phyloP scores from a whole-genome alignment of 2,888 invertebrate genomes.

The Steinernema scapterisci region DNA sequence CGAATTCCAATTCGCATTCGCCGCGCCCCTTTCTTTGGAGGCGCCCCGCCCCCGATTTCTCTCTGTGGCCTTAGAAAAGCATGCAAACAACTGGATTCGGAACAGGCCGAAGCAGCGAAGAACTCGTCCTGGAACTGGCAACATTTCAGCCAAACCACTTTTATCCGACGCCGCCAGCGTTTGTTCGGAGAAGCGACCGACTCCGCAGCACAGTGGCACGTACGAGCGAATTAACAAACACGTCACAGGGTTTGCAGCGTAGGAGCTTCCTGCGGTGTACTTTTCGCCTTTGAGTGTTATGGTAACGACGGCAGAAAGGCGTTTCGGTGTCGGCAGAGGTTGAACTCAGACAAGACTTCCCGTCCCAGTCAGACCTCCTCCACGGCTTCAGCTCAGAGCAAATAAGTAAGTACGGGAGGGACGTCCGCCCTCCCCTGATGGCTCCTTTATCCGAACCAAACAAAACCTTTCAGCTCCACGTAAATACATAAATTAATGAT shows the following conservation, averaged over 20 bases:
- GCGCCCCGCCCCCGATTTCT: slow-evolving; percentile 16
- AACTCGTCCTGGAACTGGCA: slow-evolving; percentile 30
- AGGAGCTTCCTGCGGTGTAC: neutral
- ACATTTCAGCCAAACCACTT: neutral
- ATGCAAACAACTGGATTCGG: slow-evolving; percentile 29
- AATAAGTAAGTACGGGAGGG: neutral
- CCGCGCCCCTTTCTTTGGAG: slow-evolving; percentile 30
- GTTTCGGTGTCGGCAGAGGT: neutral
- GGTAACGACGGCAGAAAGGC: neutral
- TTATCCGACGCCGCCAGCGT: neutral
- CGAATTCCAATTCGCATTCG: slow-evolving; percentile 15
- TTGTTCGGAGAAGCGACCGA: neutral
- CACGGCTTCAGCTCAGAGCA: neutral
- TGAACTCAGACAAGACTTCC: neutral
- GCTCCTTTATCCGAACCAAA: neutral
- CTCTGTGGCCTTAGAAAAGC: slow-evolving; percentile 22
- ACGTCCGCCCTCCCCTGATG: neutral
- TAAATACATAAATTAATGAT: neutral
- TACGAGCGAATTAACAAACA: neutral
- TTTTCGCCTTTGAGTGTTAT: neutral
- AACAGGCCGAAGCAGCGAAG: slow-evolving; percentile 11
- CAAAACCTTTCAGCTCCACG: neutral
- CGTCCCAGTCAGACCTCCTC: neutral
- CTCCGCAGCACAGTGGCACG: neutral
- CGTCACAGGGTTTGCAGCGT: slow-evolving; percentile 23